Evolutionary conservation across 2,113 vertebrate genomes (phyloP).

Genomic region (Poecilia latipinna): DNA sequence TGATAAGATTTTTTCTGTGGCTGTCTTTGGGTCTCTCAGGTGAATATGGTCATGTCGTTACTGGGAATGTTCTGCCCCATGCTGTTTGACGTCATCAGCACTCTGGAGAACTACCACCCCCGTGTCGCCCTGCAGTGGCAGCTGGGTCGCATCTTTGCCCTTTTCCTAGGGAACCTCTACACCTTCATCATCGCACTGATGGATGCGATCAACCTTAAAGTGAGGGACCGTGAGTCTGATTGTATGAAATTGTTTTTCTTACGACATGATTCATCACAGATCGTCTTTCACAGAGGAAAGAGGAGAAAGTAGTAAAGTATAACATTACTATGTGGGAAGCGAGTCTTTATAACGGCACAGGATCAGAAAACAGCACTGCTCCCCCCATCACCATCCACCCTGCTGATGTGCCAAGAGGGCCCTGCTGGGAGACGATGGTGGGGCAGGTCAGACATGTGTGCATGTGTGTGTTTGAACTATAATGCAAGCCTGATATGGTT

Average conservation of each 20-base stretch:
- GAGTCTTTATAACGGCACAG: constrained; percentile 86
- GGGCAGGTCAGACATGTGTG: constrained; percentile 86
- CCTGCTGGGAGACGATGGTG: constrained; percentile 99
- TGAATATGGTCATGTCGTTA: constrained; percentile 98
- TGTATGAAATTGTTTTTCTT: not conserved
- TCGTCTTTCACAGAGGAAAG: constrained; percentile 84
- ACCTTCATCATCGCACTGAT: constrained; percentile 97
- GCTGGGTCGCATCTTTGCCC: constrained; percentile 94
- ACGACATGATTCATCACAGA: not conserved
- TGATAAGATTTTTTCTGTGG: not conserved
- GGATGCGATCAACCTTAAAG: constrained; percentile 98
- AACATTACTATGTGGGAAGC: constrained; percentile 93
- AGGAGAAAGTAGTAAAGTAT: constrained; percentile 88
- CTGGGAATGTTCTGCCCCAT: constrained; percentile 97
- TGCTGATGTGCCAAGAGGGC: constrained; percentile 93
- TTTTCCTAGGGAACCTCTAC: constrained; percentile 96
- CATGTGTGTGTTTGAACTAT: not conserved
- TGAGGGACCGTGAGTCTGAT: constrained; percentile 48
- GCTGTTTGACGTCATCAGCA: constrained; percentile 94
- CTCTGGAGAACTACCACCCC: constrained; percentile 96
- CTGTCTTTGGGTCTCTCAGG: constrained; percentile 73
- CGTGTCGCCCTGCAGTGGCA: constrained; percentile 96
- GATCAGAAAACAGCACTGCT: constrained; percentile 84
- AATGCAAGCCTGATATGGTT: constrained; percentile 16
- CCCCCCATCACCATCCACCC: constrained; percentile 83